Percentiles rank a stretch among this genome's conserved stretches.
These are phyloP conservation scores for Ellobium chinense DNA, from an alignment of 2,888 invertebrate species.

Conservation along the genomic window DNA sequence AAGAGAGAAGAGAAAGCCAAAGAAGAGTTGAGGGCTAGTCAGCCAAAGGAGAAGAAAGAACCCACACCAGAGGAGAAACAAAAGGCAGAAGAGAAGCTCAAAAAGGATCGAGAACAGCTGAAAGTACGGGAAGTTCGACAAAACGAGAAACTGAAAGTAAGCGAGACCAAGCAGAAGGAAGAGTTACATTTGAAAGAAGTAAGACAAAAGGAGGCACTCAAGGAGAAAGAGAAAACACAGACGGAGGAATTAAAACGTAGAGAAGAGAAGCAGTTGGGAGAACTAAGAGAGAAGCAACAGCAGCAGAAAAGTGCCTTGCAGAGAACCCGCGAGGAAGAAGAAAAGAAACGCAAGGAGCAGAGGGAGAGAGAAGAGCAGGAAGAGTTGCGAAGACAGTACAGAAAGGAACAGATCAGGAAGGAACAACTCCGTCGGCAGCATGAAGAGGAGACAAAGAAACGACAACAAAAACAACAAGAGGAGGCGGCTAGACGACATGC, in stretches of 20 bases:
- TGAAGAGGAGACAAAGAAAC: conserved; percentile 21
- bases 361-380: conserved; percentile 14
- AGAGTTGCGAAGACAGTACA: conserved; percentile 6
- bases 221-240: neutral
- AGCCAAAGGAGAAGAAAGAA: conserved; percentile 6
- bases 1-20: neutral
- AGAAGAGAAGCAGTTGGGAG: neutral
- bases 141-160: neutral
- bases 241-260: neutral
- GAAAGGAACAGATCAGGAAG: conserved; percentile 29
- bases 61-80: neutral
- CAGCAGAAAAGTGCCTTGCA: neutral
- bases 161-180: neutral
- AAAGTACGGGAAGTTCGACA: neutral
- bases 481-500: neutral
- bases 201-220: neutral
- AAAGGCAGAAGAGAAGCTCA: neutral
- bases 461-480: conserved; percentile 16
- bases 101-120: neutral
- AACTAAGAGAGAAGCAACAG: neutral
- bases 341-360: conserved; percentile 3
- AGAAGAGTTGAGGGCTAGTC: neutral
- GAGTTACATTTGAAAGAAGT: neutral
- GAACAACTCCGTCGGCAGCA: conserved; percentile 28
- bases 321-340: neutral